phyloP scores from a whole-genome alignment of 2,113 vertebrate species.

The Trematocara variabile region DNA sequence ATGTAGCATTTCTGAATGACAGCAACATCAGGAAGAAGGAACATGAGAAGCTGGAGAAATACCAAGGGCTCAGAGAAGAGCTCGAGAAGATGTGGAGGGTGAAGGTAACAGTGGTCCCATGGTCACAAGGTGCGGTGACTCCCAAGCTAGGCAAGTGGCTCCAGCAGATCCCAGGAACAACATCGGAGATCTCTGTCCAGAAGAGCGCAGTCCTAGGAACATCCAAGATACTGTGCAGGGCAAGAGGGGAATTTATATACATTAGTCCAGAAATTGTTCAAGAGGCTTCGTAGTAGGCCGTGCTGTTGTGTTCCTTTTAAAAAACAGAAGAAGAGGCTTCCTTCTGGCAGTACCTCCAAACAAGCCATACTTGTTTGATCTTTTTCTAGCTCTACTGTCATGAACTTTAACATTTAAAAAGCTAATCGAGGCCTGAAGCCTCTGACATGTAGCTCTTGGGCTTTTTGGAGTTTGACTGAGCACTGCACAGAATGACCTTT shows the following conservation, averaged over 20 bases:
- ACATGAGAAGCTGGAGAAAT: not conserved
- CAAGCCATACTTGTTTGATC: not conserved
- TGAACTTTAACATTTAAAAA: not conserved
- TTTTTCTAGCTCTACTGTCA: not conserved
- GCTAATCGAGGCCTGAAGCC: not conserved
- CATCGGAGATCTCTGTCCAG: rapidly evolving
- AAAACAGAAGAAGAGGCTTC: not conserved
- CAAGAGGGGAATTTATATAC: not conserved
- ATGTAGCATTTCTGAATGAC: too few relatives aligned
- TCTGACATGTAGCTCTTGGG: not conserved
- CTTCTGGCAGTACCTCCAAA: not conserved
- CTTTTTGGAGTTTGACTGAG: not conserved
- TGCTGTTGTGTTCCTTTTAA: not conserved
- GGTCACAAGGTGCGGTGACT: not conserved
- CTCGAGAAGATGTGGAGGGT: not conserved
- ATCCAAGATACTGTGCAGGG: not conserved
- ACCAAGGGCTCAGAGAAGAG: not conserved
- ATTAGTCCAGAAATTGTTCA: not conserved
- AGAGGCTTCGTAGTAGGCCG: not conserved
- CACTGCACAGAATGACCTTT: not conserved
- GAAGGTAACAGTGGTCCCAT: not conserved
- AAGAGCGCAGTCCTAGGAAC: not conserved
- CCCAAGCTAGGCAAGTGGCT: not conserved
- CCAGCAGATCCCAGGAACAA: not conserved
- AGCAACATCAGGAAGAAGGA: too few relatives aligned